phyloP scores from a whole-genome alignment of 2,888 invertebrate species.

The Eledone cirrhosa region DNA sequence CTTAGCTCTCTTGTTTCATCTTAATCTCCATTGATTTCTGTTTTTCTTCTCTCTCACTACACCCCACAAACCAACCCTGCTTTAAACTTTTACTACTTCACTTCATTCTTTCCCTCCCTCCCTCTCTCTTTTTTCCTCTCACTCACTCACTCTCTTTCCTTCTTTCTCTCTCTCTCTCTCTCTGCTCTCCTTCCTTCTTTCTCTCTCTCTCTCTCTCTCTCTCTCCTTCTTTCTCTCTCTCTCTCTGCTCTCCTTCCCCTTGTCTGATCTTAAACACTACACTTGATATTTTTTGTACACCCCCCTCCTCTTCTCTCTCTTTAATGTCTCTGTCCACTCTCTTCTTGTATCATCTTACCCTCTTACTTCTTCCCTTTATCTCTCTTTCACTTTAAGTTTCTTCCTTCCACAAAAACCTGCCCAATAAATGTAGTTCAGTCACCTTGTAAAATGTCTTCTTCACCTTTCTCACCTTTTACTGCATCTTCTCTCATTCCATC shows the following conservation, averaged over 20 bases:
- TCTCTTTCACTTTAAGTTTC: background rate
- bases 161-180: constrained; percentile 32
- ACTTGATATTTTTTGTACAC: background rate
- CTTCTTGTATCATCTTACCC: background rate
- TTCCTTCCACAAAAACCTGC: background rate
- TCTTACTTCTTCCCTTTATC: background rate
- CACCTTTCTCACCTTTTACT: background rate
- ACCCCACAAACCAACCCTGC: too few species aligned
- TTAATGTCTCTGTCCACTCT: background rate
- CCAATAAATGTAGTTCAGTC: background rate
- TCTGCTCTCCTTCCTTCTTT: constrained; percentile 12
- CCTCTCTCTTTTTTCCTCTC: constrained; percentile 14
- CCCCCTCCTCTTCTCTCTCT: too few species aligned
- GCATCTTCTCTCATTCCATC: background rate
- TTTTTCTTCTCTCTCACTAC: background rate
- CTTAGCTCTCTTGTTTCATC: background rate
- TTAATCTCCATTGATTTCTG: background rate
- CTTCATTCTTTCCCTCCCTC: background rate
- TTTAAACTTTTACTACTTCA: background rate
- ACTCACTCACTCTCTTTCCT: constrained; percentile 28
- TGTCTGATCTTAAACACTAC: background rate
- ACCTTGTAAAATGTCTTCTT: too few species aligned
- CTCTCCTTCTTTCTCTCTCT: constrained; percentile 25
- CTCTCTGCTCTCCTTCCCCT: background rate
- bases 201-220: constrained; percentile 26